A percentile compares a stretch with the other conserved stretches of the same genome.
phyloP scores from a whole-genome alignment of 2,113 vertebrate species.

The Boulengeromyrus knoepffleri region DNA sequence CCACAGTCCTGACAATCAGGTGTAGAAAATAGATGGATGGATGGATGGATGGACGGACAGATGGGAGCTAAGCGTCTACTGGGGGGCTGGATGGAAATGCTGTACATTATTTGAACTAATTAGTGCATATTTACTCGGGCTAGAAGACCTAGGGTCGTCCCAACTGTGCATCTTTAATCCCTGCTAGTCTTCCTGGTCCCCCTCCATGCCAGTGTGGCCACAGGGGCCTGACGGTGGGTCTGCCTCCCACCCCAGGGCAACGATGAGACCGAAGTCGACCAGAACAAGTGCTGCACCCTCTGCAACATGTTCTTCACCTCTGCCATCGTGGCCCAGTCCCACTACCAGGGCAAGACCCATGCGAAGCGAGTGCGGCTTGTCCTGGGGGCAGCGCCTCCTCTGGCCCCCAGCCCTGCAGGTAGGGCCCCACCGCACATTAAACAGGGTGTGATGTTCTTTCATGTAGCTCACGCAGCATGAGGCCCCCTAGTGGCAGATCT shows the following conservation, averaged over 20 bases:
- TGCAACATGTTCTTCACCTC: slow-evolving; percentile 81
- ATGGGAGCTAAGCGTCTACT: not conserved
- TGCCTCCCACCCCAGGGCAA: slow-evolving; percentile 55
- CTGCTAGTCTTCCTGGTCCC: not conserved
- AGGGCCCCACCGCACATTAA: not conserved
- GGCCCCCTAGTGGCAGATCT: not conserved
- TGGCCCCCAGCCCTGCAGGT: slow-evolving; percentile 44
- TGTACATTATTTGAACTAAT: not conserved
- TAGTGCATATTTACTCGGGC: not conserved
- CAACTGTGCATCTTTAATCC: not conserved
- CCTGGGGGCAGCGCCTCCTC: slow-evolving; percentile 57
- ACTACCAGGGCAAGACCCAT: slow-evolving; percentile 76
- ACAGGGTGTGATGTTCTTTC: not conserved
- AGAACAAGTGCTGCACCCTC: slow-evolving; percentile 73
- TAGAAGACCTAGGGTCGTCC: not conserved
- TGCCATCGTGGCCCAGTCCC: slow-evolving; percentile 72
- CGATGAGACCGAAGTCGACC: slow-evolving; percentile 70
- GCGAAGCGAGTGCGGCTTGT: slow-evolving; percentile 72
- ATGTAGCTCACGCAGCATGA: not conserved
- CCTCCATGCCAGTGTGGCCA: not conserved
- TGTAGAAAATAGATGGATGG: not conserved
- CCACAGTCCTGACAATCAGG: not conserved
- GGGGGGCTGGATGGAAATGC: not conserved
- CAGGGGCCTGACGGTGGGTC: not conserved
- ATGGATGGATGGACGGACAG: not conserved